A percentile compares a stretch with the other conserved stretches of the same genome.
These are phyloP conservation scores for Tokudaia muenninki DNA, from an alignment of 2,797 vertebrate species.

Conservation along the genomic window DNA sequence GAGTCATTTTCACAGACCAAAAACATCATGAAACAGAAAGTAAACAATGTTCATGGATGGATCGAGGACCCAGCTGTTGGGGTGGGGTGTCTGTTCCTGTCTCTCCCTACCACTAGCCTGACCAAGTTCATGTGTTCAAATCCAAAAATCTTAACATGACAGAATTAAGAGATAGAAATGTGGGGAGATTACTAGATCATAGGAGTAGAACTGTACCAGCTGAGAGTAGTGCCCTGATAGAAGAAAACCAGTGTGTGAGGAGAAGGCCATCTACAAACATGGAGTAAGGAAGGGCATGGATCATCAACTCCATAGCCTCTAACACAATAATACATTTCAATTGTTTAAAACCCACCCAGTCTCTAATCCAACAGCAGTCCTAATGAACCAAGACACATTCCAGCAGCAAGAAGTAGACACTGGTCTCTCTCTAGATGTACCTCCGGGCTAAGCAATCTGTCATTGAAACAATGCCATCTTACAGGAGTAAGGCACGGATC, in stretches of 20 bases:
- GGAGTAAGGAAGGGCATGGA: not conserved
- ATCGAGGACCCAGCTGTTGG: not conserved
- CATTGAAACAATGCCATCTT: not conserved
- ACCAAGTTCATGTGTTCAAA: not conserved
- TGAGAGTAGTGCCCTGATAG: not conserved
- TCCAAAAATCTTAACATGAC: not conserved
- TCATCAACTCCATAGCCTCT: not conserved
- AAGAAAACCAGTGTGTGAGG: not conserved
- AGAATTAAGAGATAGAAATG: not conserved
- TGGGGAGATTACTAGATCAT: not conserved
- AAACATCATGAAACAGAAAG: not conserved
- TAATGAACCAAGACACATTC: not conserved
- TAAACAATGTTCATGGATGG: not conserved
- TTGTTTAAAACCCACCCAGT: not conserved
- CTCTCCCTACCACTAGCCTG: not conserved
- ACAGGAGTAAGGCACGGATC: not conserved
- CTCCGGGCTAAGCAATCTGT: not conserved
- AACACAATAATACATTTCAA: not conserved
- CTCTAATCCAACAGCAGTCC: not conserved
- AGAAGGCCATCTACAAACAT: not conserved
- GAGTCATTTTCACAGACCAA: constrained; percentile 5
- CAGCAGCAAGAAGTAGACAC: not conserved
- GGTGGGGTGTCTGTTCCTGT: not conserved
- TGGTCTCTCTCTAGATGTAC: not conserved
- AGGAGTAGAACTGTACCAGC: not conserved